Base-by-base conservation (phyloP, 2,113 vertebrate species). In the Tetrax tetrax region DNA sequence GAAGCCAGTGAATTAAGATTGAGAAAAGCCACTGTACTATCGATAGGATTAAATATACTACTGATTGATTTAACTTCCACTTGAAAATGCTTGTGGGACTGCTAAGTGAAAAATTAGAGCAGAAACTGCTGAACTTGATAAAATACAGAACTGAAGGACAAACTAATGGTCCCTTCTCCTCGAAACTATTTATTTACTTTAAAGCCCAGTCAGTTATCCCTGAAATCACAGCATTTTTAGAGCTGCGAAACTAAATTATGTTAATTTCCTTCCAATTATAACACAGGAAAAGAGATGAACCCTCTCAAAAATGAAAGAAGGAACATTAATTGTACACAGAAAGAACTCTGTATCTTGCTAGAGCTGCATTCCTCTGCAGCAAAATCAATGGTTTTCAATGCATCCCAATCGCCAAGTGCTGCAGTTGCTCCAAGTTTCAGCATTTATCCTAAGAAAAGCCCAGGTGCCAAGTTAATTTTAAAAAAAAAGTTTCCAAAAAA, bases 381-480 rank as follows among this genome's bases (percentile, higher is more conserved):
- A 81, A 64, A 83, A 90, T 61, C 10, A 0, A 31, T 90, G 53
- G 22, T 71, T 92, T 91, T 65, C 69, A 71, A 43, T 45, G 45
- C 56, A 74, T 64, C 75, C n/a, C 54, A 89, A 69, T 20, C 9
- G 2, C 56, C 23, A n/a, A 78, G 33, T 23, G 12, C 68, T 91
- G 77, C 5, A 12, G 57, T 75, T 94, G 37, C 59, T 95, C 69
- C 75, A 82, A 64, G 80, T 95, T 51, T 16, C 61, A 89, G 71
- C 27, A 43, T 59, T 93, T 72, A 61, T 45, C 48, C 85, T 45
- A 81, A 69, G 74, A 84, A 66, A 63, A 33, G n/a, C 61, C 64
- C 64, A 95, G 94, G 84, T 97, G 86, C 89, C 95, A 97, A 92
- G 89, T 33, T 56, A 6, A 70, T 63, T 86, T 92, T 47, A n/a